Percentiles rank a stretch among this genome's conserved stretches.
These are phyloP conservation scores for Camelus dromedarius DNA, from an alignment of 2,113 vertebrate genomes.

Conservation along the genomic window DNA sequence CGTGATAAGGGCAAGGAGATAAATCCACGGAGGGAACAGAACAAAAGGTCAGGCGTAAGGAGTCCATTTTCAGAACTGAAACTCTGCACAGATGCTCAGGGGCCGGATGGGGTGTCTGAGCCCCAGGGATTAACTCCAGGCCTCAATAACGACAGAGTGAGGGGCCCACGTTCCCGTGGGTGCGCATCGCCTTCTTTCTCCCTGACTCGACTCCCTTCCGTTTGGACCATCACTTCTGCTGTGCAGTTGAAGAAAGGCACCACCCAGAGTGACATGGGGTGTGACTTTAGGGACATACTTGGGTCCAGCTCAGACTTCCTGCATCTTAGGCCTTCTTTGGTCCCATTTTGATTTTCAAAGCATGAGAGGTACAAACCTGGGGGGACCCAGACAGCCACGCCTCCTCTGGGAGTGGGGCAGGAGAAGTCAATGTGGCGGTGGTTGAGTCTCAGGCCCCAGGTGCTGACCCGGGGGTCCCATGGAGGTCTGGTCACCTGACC, in stretches of 20 bases:
- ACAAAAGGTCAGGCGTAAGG: background rate
- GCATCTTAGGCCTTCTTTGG: background rate
- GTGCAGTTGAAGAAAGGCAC: background rate
- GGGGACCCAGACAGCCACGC: background rate
- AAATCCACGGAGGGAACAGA: fast-evolving
- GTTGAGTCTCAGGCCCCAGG: background rate
- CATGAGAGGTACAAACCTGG: fast-evolving
- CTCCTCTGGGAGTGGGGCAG: no score
- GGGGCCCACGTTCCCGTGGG: fast-evolving
- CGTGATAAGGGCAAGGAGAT: fast-evolving
- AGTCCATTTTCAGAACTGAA: background rate
- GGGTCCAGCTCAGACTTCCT: background rate
- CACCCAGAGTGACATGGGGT: fast-evolving
- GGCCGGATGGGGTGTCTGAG: background rate
- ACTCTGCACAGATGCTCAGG: fast-evolving
- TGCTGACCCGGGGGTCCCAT: no score
- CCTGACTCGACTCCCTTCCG: fast-evolving
- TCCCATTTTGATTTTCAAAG: background rate
- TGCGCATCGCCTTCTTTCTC: fast-evolving
- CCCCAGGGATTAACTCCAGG: fast-evolving
- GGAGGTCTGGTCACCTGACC: fast-evolving
- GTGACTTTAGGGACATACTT: background rate
- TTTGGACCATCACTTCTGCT: fast-evolving
- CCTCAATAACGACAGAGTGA: fast-evolving
- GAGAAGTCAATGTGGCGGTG: background rate